phyloP scores from a whole-genome alignment of 2,888 invertebrate species.

The Nephrotoma guestfalica region DNA sequence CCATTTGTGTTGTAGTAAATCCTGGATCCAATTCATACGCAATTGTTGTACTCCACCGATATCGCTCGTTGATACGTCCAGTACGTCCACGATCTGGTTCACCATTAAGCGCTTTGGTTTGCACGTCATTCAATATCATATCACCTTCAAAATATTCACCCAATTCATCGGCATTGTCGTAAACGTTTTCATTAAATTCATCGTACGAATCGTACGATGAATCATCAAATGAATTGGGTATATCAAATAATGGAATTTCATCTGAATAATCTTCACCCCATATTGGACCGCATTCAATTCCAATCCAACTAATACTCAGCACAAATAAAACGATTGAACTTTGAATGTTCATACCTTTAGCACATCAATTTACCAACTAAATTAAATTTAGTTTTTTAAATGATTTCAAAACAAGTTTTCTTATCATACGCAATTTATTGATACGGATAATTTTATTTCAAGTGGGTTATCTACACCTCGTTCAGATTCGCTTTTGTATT shows the following conservation, averaged over 20 bases:
- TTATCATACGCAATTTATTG: background rate
- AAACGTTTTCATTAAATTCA: constrained; percentile 30
- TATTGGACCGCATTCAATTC: background rate
- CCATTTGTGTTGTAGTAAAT: constrained; percentile 31
- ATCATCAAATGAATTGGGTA: too few relatives aligned
- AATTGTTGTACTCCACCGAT: constrained; percentile 49
- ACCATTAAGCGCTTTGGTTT: constrained; percentile 11
- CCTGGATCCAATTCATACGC: constrained; percentile 44
- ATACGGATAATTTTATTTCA: background rate
- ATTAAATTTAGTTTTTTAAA: background rate
- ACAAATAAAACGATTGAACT: background rate
- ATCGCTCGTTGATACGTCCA: constrained; percentile 38
- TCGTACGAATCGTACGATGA: constrained; percentile 5
- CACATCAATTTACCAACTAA: background rate
- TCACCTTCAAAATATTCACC: constrained; percentile 62
- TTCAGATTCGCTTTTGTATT: too few relatives aligned
- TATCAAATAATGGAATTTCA: background rate
- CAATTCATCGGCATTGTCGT: constrained; percentile 47
- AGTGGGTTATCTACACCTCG: background rate
- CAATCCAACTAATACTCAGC: background rate
- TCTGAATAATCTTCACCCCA: background rate
- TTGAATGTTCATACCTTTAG: background rate
- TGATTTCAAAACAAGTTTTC: background rate
- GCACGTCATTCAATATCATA: constrained; percentile 42
- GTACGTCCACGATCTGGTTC: constrained; percentile 31